phyloP scores from a whole-genome alignment of 2,797 vertebrate genomes.

The Spatula versicolor region DNA sequence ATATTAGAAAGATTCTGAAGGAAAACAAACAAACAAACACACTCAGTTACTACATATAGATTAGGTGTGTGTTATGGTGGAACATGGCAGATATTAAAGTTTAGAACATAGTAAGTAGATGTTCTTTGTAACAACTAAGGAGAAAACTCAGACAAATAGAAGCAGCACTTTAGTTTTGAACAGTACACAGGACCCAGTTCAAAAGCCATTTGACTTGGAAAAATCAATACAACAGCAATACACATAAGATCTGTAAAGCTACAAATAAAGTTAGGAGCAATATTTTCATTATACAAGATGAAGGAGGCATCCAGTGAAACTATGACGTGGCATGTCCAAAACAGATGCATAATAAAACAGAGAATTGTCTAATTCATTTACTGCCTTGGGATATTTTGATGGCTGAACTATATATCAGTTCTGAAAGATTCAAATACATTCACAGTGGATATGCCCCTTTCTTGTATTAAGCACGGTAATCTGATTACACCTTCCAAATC shows the following conservation, averaged over 20 bases:
- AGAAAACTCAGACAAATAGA: background rate
- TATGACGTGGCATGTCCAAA: background rate
- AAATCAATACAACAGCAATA: background rate
- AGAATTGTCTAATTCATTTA: background rate
- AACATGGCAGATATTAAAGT: background rate
- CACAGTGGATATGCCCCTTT: background rate
- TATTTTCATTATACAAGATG: background rate
- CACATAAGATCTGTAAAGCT: background rate
- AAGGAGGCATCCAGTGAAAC: background rate
- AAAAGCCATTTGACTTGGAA: background rate
- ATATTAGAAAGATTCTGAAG: background rate
- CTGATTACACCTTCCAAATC: background rate
- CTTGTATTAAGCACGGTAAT: background rate
- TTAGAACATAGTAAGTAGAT: background rate
- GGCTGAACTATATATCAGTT: conserved; percentile 8
- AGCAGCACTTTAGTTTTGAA: background rate
- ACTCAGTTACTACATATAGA: background rate
- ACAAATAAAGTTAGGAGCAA: background rate
- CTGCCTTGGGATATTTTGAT: conserved; percentile 2
- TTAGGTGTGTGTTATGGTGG: background rate
- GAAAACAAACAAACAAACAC: background rate
- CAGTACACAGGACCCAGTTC: background rate
- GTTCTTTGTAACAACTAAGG: background rate
- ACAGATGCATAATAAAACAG: background rate
- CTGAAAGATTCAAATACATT: background rate